phyloP scores from a whole-genome alignment of 1,140 invertebrate genomes.

The Lordiphosa clarofinis region DNA sequence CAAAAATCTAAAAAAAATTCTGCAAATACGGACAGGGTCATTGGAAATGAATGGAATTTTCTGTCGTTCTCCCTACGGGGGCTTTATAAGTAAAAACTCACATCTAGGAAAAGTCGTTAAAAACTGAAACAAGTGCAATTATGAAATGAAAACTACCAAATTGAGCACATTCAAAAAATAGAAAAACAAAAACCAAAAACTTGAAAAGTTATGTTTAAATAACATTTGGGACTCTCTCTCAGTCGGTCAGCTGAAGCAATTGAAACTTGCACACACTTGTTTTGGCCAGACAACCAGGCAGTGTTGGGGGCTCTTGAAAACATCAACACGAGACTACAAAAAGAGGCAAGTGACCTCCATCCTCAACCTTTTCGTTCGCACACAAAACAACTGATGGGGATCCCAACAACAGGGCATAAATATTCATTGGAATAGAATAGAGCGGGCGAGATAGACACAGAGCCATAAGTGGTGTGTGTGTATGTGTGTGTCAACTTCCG shows the following conservation, averaged over 20 bases:
- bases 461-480: slow-evolving; percentile 20
- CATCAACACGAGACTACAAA: slow-evolving; percentile 24
- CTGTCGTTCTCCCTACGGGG: too few relatives aligned
- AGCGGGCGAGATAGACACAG: slow-evolving; percentile 21
- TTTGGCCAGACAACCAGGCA: slow-evolving; percentile 39
- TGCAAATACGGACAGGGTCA: too few relatives aligned
- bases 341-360: background rate
- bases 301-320: slow-evolving; percentile 17
- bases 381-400: slow-evolving; percentile 33
- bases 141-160: too few relatives aligned
- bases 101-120: too few relatives aligned
- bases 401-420: slow-evolving; percentile 63
- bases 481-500: slow-evolving; percentile 60
- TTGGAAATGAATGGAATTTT: too few relatives aligned
- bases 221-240: slow-evolving; percentile 27
- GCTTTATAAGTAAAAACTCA: too few relatives aligned
- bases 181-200: background rate
- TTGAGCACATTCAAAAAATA: background rate
- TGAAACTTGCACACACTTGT: slow-evolving; percentile 69
- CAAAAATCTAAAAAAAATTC: too few relatives aligned
- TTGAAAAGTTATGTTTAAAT: slow-evolving; percentile 40
- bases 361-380: slow-evolving; percentile 7
- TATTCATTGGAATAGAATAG: slow-evolving; percentile 60
- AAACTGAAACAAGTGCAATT: too few relatives aligned
- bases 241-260: slow-evolving; percentile 30